Conservation (phyloP, 2,113 vertebrate species). For the Lepisosteus osseus region DNA sequence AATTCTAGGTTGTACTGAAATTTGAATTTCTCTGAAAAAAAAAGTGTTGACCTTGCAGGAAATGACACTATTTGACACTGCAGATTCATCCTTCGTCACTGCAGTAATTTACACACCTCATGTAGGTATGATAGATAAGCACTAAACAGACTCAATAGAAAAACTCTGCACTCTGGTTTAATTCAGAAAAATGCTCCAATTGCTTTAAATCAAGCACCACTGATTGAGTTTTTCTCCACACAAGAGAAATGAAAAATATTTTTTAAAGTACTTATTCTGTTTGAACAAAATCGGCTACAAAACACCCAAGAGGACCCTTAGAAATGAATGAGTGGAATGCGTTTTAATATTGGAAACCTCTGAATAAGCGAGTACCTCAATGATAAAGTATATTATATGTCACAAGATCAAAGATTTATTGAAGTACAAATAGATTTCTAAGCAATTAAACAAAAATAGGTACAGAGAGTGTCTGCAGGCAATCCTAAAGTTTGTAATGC, state of each 20-base stretch:
- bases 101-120: no score
- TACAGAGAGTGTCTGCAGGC: not conserved
- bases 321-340: not conserved
- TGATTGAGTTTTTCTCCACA: slow-evolving; percentile 26
- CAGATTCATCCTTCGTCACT: no score
- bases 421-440: slow-evolving; percentile 11
- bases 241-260: not conserved
- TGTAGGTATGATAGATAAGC: no score
- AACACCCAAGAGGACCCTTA: not conserved
- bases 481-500: slow-evolving; percentile 11
- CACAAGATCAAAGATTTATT: slow-evolving; percentile 14
- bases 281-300: not conserved
- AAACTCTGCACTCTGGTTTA: not conserved
- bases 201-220: not conserved
- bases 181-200: not conserved
- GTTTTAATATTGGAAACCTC: not conserved
- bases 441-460: slow-evolving; percentile 16
- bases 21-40: no score
- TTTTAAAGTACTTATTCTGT: not conserved
- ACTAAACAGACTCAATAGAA: not conserved
- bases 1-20: no score
- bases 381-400: slow-evolving; percentile 14
- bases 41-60: no score
- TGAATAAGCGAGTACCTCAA: not conserved
- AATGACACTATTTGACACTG: no score